Evolutionary conservation across 2,113 vertebrate species (phyloP).

Genomic region (Nesogale talazaci): DNA sequence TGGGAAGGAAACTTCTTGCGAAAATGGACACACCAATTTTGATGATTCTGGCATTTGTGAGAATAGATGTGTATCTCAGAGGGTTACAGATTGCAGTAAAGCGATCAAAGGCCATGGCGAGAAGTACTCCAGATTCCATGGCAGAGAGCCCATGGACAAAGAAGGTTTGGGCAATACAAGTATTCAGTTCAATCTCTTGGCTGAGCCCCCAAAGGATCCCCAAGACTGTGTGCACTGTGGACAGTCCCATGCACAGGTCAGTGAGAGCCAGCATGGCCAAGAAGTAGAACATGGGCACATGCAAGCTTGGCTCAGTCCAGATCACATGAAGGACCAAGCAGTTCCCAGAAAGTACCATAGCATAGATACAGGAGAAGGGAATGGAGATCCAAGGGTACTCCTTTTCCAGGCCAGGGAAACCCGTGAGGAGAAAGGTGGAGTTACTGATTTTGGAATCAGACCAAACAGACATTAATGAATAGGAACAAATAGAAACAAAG

Average conservation of each 20-base stretch:
- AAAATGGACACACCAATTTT: not conserved
- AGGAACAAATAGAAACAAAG: not conserved
- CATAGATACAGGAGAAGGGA: slow-evolving; percentile 49
- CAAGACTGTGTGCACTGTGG: slow-evolving; percentile 14
- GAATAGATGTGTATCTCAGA: slow-evolving; percentile 15
- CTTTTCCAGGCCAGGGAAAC: not conserved
- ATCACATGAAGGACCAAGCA: slow-evolving; percentile 1
- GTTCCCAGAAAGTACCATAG: slow-evolving; percentile 32
- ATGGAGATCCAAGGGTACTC: not conserved
- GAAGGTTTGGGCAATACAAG: slow-evolving; percentile 64
- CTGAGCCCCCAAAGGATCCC: not conserved
- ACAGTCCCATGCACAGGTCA: slow-evolving; percentile 30
- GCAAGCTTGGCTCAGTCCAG: not conserved
- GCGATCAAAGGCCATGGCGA: slow-evolving; percentile 72
- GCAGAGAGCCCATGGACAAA: slow-evolving; percentile 52
- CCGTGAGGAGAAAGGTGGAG: not conserved
- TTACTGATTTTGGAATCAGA: not conserved
- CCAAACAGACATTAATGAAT: not conserved
- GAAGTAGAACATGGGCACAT: slow-evolving; percentile 33
- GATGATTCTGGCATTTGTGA: slow-evolving; percentile 55
- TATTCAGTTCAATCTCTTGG: slow-evolving; percentile 43
- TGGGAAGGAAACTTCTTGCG: slow-evolving; percentile 29
- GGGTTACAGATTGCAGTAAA: slow-evolving; percentile 58
- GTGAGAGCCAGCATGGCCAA: slow-evolving; percentile 28
- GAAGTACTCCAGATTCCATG: slow-evolving; percentile 62